Evolutionary conservation across 1,140 invertebrate genomes (phyloP).

Genomic region (Gerris buenoi): DNA sequence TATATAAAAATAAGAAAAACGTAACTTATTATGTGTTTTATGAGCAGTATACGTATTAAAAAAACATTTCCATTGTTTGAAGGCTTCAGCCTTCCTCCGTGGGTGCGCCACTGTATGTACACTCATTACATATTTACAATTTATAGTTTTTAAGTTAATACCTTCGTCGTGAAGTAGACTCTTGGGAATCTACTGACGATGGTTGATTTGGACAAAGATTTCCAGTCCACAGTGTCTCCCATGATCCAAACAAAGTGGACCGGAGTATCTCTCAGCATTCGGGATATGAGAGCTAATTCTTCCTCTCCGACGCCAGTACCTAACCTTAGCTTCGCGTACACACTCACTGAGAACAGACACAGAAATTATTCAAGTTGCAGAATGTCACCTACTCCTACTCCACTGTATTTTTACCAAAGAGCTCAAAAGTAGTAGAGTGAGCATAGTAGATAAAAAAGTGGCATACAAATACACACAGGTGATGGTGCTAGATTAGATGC

Average conservation of each 20-base stretch:
- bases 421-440: background rate
- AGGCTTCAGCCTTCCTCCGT: no score
- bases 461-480: background rate
- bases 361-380: background rate
- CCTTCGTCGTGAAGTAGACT: constrained; percentile 20
- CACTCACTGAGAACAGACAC: constrained; percentile 5
- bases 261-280: constrained; percentile 14
- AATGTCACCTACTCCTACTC: background rate
- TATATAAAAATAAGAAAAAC: no score
- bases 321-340: constrained; percentile 5
- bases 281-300: constrained; percentile 5
- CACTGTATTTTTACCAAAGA: background rate
- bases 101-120: no score
- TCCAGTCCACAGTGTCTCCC: constrained; percentile 16
- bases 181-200: constrained; percentile 19
- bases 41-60: no score
- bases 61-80: no score
- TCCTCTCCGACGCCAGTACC: constrained; percentile 1
- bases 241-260: constrained; percentile 18
- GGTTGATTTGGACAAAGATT: constrained; percentile 12
- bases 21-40: no score
- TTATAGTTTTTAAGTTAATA: no score
- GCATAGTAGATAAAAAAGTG: background rate
- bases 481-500: no score
- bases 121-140: no score